These are phyloP conservation scores for Melanaphis sacchari DNA, from an alignment of 1,140 invertebrate species.

Conservation along the genomic window DNA sequence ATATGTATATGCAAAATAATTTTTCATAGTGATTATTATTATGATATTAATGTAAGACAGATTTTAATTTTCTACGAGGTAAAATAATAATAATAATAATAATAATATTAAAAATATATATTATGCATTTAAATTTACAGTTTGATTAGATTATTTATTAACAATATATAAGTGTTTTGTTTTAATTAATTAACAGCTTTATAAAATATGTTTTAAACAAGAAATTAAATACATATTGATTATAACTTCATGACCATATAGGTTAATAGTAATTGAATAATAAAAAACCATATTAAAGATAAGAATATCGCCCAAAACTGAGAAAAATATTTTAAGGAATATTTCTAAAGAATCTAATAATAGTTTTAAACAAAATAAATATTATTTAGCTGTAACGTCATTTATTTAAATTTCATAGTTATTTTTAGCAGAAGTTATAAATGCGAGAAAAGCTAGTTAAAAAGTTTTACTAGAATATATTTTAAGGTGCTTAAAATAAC, in stretches of 20 bases:
- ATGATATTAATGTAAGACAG: not conserved
- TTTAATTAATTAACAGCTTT: not conserved
- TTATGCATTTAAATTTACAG: not conserved
- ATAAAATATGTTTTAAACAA: not conserved
- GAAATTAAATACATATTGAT: not conserved
- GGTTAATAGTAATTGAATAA: not conserved
- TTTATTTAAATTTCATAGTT: not conserved
- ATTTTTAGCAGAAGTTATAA: not conserved
- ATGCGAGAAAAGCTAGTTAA: not conserved
- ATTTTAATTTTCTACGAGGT: no score
- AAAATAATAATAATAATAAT: no score
- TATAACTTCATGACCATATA: not conserved
- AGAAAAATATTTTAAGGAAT: not conserved
- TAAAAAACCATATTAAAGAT: not conserved
- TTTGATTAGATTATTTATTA: not conserved
- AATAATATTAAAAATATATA: no score
- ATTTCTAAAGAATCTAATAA: not conserved
- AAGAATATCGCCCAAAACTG: not conserved
- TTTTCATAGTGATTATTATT: not conserved
- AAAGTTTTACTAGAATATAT: not conserved
- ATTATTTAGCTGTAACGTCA: not conserved
- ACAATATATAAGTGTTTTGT: not conserved
- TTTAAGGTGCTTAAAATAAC: not conserved
- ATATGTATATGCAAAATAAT: not conserved
- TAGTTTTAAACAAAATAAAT: not conserved